Base-by-base conservation (phyloP, 2,888 invertebrate species). In the Dryadula phaetusa region DNA sequence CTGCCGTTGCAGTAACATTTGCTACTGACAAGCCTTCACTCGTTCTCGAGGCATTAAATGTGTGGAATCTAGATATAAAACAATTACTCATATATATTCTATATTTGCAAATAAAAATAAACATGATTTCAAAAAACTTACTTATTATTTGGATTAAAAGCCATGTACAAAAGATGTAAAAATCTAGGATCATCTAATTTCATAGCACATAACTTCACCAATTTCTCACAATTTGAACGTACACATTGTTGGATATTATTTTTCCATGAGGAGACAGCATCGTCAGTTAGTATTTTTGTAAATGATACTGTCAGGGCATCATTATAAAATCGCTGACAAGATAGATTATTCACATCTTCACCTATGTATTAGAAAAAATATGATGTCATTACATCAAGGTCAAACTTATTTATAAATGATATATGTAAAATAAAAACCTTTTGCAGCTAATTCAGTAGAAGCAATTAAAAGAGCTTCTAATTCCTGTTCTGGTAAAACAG, bases 251-350 rank as follows among this genome's bases (percentile, higher is more conserved):
- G 99, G 83, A 99, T 99, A 88, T 99, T 99, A 81, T 96, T 95
- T 90, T 99, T 99, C 99, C 99, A 99, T 81, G 98, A 98, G 81
- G 97, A 97, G 62, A 99, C 99, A 63, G 99, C 99, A 90, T 99
- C 99, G 88, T 99, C 99, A 18, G 98, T 98, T 81, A 99, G 94
- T 83, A 99, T 98, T 93, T 99, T 99, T 60, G 97, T 97, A 88
- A 99, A 99, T 62, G 99, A 99, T 75, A 97, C 95, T 71, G 98
- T 98, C 76, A 99, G 94, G 62, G 98, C 98, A 85, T 99, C 98
- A 79, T 97, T 95, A 93, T 98, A 98, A 93, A 99, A 99, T 77
- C 98, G 94, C 85, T 98, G 98, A 88, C 99, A 99, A 63, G 96
- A 95, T 88, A 97, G 96, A 84, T 98, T 96, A 82, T 96, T 95